Base-by-base conservation (phyloP, 2,113 vertebrate species). In the Lycocorax pyrrhopterus region DNA sequence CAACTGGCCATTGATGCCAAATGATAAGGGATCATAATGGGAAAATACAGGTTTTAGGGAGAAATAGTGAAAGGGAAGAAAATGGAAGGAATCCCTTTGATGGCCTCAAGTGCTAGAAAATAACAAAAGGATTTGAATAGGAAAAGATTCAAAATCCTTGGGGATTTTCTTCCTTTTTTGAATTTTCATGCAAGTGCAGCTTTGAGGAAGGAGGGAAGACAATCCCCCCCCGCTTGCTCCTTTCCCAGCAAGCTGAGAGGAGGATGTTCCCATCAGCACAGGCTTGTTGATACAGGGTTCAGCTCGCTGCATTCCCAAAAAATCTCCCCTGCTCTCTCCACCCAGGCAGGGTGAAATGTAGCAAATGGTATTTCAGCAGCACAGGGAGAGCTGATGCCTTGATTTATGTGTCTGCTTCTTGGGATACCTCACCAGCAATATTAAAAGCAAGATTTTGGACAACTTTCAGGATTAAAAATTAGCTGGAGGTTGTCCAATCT, bases 381-480 rank as follows among this genome's bases (percentile, higher is more conserved):
- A 29, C 64, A n/a, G 53, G 81, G 89, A 67, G 78, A 77, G 35
- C 75, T 47, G 94, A 83, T 86, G 62, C 43, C 19, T 64, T 91
- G 96, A 96, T 95, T 96, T 96, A 91, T 96, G 41, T 27, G 72
- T 96, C 86, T 96, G 10, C 87, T 94, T 37, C 46, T 91, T 6
- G 23, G 85, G 88, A 75, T 72, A 72, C 51, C 69, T 96, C 78
- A 72, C 93, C 93, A 96, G 90, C 75, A 92, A 76, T 96, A 95
- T 89, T 97, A 96, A 96, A 96, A 94, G 86, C 84, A 84, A 67
- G 84, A 93, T 94, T 93, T 86, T 97, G 97, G 97, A 97, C 94
- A 95, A 69, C 62, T 77, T 91, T 97, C 96, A 97, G 94, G 80
- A 93, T 97, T 97, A 96, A 94, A 97, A 98, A 96, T 96, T 39